Percentiles rank a stretch among this genome's conserved stretches.
These are phyloP conservation scores for Acanthosepion pharaonis DNA, from an alignment of 2,888 invertebrate genomes.

Conservation along the genomic window DNA sequence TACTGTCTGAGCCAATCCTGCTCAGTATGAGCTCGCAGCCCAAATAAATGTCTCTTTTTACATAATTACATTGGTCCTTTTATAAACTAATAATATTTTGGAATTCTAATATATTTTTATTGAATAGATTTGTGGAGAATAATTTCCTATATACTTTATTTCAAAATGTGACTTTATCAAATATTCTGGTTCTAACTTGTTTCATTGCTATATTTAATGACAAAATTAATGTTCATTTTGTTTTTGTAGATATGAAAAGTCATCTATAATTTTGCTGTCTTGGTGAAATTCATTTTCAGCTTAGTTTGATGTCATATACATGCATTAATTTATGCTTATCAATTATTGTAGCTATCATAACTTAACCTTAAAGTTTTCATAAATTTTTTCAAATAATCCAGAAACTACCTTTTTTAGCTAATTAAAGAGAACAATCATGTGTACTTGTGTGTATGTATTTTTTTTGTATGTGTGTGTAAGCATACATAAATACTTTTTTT, in stretches of 20 bases:
- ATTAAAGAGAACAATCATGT: background rate
- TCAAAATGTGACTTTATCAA: background rate
- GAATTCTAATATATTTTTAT: background rate
- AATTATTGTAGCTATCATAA: background rate
- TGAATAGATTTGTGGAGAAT: background rate
- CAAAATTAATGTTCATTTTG: background rate
- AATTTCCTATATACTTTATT: background rate
- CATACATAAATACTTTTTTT: background rate
- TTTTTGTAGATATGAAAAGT: background rate
- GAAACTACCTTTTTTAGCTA: background rate
- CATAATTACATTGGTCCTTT: background rate
- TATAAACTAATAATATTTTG: background rate
- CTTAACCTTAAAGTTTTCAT: background rate
- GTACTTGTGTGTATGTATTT: background rate
- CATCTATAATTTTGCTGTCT: background rate
- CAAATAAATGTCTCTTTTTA: too few species aligned
- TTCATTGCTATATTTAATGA: background rate
- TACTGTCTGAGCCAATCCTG: too few species aligned
- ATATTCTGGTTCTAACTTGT: background rate
- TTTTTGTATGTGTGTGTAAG: background rate
- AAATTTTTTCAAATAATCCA: background rate
- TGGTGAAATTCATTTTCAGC: background rate
- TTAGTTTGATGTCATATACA: background rate
- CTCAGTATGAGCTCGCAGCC: too few species aligned
- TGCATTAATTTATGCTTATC: background rate